Conservation (phyloP, 1,140 invertebrate genomes). For the Panagrolaimus sp. region DNA sequence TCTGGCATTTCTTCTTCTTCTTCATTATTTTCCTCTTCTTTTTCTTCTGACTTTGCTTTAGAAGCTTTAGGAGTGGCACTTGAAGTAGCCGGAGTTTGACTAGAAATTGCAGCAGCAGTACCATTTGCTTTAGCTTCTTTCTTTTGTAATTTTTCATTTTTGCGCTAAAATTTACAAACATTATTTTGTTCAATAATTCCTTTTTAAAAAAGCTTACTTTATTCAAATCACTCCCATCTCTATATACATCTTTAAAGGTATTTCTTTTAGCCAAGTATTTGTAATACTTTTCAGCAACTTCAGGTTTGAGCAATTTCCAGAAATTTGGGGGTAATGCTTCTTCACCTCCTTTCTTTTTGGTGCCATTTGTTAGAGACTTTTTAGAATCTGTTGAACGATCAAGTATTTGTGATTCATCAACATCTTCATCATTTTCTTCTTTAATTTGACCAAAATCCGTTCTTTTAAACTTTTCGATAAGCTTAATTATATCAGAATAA, state of each 20-base stretch:
- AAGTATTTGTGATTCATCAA: background rate
- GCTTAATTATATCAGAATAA: conserved; percentile 7
- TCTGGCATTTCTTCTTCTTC: conserved; percentile 8
- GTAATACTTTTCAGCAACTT: conserved; percentile 11
- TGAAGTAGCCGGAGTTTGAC: background rate
- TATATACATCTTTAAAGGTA: background rate
- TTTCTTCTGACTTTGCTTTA: conserved; percentile 12
- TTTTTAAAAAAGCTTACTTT: conserved; percentile 25
- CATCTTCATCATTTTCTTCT: background rate
- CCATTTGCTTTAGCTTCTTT: conserved; percentile 21
- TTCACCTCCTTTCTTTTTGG: background rate
- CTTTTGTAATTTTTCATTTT: conserved; percentile 10
- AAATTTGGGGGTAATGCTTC: background rate
- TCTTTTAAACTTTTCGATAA: background rate
- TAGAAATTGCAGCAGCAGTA: background rate
- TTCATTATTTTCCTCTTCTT: conserved; percentile 24
- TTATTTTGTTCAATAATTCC: background rate
- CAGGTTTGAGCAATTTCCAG: background rate
- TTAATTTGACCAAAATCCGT: background rate
- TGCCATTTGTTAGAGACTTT: background rate
- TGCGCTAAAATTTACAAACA: conserved; percentile 5
- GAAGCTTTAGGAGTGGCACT: background rate
- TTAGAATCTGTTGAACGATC: background rate
- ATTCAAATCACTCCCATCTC: conserved; percentile 29
- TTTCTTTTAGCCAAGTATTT: conserved; percentile 10